Percentiles rank a stretch among this genome's conserved stretches.
These are phyloP conservation scores for Rutpela maculata DNA, from an alignment of 2,888 invertebrate genomes.

Conservation along the genomic window DNA sequence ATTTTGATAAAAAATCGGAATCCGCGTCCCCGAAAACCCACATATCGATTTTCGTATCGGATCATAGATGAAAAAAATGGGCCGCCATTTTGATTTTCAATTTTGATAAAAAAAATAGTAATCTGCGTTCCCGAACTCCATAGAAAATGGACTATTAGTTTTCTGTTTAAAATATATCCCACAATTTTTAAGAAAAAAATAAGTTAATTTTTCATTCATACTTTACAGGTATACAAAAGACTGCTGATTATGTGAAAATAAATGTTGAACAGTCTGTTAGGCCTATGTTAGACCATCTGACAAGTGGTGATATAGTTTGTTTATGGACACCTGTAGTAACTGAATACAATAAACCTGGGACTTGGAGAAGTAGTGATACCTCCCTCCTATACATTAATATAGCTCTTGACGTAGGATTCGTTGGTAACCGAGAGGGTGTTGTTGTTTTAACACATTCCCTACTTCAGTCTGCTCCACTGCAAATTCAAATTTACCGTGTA, in stretches of 20 bases:
- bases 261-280: constrained; percentile 70
- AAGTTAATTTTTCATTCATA: not conserved
- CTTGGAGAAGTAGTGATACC: constrained; percentile 71
- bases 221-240: constrained; percentile 63
- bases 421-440: constrained; percentile 65
- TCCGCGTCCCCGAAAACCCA: too few relatives aligned
- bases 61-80: too few relatives aligned
- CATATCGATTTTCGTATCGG: too few relatives aligned
- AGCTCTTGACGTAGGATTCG: constrained; percentile 70
- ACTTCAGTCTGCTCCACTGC: constrained; percentile 67
- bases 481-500: constrained; percentile 66
- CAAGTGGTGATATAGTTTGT: constrained; percentile 77
- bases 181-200: not conserved
- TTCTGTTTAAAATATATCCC: too few relatives aligned
- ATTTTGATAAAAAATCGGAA: too few relatives aligned
- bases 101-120: too few relatives aligned
- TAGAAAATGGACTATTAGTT: too few relatives aligned
- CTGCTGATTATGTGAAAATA: constrained; percentile 72
- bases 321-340: constrained; percentile 74
- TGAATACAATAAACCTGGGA: constrained; percentile 66
- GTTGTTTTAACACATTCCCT: constrained; percentile 68
- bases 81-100: too few relatives aligned
- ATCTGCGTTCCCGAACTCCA: too few relatives aligned
- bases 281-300: constrained; percentile 70
- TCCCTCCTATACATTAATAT: constrained; percentile 68